Base-by-base conservation (phyloP, 2,797 vertebrate genomes). In the Arrhamphus sclerolepis region DNA sequence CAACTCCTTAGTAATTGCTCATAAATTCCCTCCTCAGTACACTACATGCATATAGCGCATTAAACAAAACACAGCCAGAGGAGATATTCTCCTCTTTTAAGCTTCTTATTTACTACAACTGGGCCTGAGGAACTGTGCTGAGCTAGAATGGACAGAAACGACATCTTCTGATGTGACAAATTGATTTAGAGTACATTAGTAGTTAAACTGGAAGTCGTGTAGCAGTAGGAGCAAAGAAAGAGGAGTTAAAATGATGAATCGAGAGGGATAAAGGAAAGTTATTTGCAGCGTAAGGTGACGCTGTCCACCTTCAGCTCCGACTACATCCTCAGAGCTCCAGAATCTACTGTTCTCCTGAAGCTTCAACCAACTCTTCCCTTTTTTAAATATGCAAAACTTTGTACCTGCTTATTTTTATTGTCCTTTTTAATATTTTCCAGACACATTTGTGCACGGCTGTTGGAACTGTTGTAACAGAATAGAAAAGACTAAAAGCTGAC, bases 331-430 rank as follows among this genome's bases (percentile, higher is more conserved):
- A 80, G 77, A 82, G 60, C 64, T 79, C 59, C 67, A 66, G 20
- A 72, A 69, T 62, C 65, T 66, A 77, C 84, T 82, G 56, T 66
- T 82, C 70, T 88, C 81, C 83, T 71, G 61, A 83, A 70, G 83
- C 84, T 75, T 80, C 72, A 64, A 80, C 70, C 64, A 77, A 78
- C 73, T 81, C 50, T 46, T 50, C 60, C 72, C 75, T 84, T 73
- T 82, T 88, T 71, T 75, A 75, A 77, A 87, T 90, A 89, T 89
- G 89, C 87, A 91, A 91, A 86, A 76, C 85, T 89, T 91, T 92
- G 60, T 87, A 89, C 80, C 68, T 57, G 82, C 81, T 90, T 84
- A 83, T 86, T 92, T 90, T 83, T 87, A 83, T 86, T 80, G 81
- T 81, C 72, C 67, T 83, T 84, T 85, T 72, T 63, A 70, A 76